A percentile compares a stretch with the other conserved stretches of the same genome.
phyloP scores from a whole-genome alignment of 2,797 vertebrate genomes.

The Sebastes dallii region DNA sequence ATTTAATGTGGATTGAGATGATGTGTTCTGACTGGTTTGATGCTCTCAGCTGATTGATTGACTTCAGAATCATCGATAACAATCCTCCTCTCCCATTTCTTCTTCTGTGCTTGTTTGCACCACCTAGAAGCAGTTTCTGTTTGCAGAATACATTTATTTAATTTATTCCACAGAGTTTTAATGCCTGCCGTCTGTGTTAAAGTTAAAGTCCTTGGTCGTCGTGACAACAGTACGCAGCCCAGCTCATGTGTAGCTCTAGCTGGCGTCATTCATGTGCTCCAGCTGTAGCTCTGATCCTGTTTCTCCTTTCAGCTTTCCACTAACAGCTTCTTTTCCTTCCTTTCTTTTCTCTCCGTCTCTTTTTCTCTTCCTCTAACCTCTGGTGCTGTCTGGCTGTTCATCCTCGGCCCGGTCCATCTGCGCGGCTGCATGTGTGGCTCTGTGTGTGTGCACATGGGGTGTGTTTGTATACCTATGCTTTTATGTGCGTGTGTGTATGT shows the following conservation, averaged over 20 bases:
- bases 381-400: slow-evolving; percentile 72
- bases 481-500: slow-evolving; percentile 7
- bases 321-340: slow-evolving; percentile 61
- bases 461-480: not conserved
- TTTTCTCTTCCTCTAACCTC: slow-evolving; percentile 71
- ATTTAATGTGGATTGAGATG: not conserved
- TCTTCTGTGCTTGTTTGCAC: not conserved
- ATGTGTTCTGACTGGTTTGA: not conserved
- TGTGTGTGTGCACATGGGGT: not conserved
- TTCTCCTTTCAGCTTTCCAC: slow-evolving; percentile 53
- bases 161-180: too few species aligned
- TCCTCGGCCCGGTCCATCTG: slow-evolving; percentile 72
- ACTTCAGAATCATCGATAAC: not conserved
- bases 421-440: slow-evolving; percentile 42
- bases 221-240: not conserved
- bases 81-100: not conserved
- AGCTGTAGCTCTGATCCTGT: slow-evolving; percentile 54
- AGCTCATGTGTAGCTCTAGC: not conserved
- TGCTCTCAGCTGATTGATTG: not conserved
- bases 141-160: not conserved
- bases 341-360: slow-evolving; percentile 49
- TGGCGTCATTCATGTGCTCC: slow-evolving; percentile 53
- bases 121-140: not conserved
- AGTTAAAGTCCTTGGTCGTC: not conserved
- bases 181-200: not conserved